These are phyloP conservation scores for Eremobia ochroleuca DNA, from an alignment of 2,888 invertebrate genomes.

Conservation along the genomic window DNA sequence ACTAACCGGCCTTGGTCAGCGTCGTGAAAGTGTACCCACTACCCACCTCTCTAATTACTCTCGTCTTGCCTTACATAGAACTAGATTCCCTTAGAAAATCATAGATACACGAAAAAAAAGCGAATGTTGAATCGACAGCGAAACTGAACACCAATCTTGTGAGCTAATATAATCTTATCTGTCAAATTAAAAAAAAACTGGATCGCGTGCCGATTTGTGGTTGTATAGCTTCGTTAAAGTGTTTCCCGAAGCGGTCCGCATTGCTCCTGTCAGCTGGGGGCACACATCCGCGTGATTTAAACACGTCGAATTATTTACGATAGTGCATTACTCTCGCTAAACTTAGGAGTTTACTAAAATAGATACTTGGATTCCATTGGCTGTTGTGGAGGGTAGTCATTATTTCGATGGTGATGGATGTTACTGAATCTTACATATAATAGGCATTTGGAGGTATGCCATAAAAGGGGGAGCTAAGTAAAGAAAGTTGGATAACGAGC, in stretches of 20 bases:
- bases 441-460: conserved; percentile 61
- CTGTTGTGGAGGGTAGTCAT: conserved; percentile 29
- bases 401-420: conserved; percentile 55
- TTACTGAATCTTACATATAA: conserved; percentile 49
- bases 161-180: conserved; percentile 46
- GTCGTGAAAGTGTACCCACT: conserved; percentile 83
- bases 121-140: conserved; percentile 46
- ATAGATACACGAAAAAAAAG: conserved; percentile 51
- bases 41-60: conserved; percentile 83
- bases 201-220: conserved; percentile 73
- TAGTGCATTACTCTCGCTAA: conserved; percentile 70
- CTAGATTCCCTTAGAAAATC: conserved; percentile 64
- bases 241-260: conserved; percentile 70
- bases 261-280: conserved; percentile 70
- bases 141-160: conserved; percentile 55
- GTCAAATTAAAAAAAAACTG: conserved; percentile 51
- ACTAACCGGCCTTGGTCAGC: conserved; percentile 73
- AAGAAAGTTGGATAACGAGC: conserved; percentile 27
- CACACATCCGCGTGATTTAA: conserved; percentile 75
- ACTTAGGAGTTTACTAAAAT: conserved; percentile 57
- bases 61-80: conserved; percentile 74
- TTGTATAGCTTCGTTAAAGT: conserved; percentile 73
- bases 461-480: conserved; percentile 43
- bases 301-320: conserved; percentile 65
- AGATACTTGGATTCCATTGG: conserved; percentile 50